Evolutionary conservation across 2,113 vertebrate species (phyloP), one percentile per base, ranked within the genome.

Genomic region (Sitta europaea): DNA sequence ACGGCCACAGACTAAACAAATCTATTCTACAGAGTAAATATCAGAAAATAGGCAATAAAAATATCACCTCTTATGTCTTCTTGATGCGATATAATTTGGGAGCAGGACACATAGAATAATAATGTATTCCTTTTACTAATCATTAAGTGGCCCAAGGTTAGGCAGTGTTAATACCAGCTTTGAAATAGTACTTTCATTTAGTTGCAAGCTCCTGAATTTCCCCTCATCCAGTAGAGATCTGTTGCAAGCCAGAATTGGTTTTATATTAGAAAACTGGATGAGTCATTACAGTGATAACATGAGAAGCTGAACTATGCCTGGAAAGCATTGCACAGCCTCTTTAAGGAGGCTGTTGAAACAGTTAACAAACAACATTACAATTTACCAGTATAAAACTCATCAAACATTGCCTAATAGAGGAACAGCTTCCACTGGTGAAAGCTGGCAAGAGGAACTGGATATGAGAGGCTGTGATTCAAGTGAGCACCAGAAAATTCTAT

Each of bases 401-500:
- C 48, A 29, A 66, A 12, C 15, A 51, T 36, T 84, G 17, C 13
- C 28, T 87, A 67, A 51, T 2, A 63, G 19, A 70, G 15, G 5
- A 81, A 29, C 10, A 42, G 12, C 21, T 83, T 83, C 35, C 21
- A 23, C 1, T 38, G 31, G 24, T 8, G 20, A 73, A 73, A 80
- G 8, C 18, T 70, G 63, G 12, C 12, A 77, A 78, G 14, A 57
- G 6, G 24, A 87, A 71, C 3, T 35, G 22, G 9, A 16, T 36
- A 15, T 38, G 22, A 74, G 21, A 77, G 0, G 3, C 24, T 57
- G 33, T 73, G 53, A 71, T 51, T 59, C 0, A 0, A 78, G 25
- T 20, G 21, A 61, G 14, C 23, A 71, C 6, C 19, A 62, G 38
- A 62, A 91, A 89, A 85, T 67, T 38, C 12, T 31, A 6, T 65